Evolutionary conservation across 2,888 invertebrate genomes (phyloP), one percentile per base, ranked within the genome.

Genomic region (Nemapogon koenigi): DNA sequence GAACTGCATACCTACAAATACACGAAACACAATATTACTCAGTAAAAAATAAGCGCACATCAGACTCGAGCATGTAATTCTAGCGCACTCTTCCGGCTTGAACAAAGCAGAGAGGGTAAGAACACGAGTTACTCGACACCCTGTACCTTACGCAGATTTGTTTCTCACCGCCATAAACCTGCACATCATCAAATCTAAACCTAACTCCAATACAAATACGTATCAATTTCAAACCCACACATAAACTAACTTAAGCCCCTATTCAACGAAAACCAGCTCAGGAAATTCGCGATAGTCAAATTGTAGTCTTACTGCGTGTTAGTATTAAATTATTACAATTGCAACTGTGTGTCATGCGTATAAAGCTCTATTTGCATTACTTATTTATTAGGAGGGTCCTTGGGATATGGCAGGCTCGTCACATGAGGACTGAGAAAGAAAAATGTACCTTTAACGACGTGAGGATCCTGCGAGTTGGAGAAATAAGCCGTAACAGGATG

Each of bases 51-150:
- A 78, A 76, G 78, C 78, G 73, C 72, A 66, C 76, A 78, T 78
- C 76, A 78, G 73, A 69, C 64, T 76, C 60, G 66, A 76, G 76
- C 76, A 73, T 78, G 78, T 78, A 78, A 78, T 78, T 78, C 76
- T 78, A 78, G 78, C 75, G 72, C 68, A 71, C 75, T 75, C 78
- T 78, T 78, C 78, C 78, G 78, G 69, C 67, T 61, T 67, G 70
- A 72, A 78, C 78, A 78, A 78, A 76, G 69, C 68, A 71, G 73
- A 68, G 76, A 75, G 78, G 75, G 76, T 73, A 76, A 75, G 75
- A 73, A 78, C 78, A 75, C 75, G 78, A 76, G 76, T 78, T 75
- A 78, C 75, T 73, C 76, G 75, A 78, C 78, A 76, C 78, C 73
- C 70, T 57, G 69, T 67, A 66, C 73, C 73, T 72, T 67, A 75